Base-by-base conservation (phyloP, 2,888 invertebrate species). In the Macropis europaea region DNA sequence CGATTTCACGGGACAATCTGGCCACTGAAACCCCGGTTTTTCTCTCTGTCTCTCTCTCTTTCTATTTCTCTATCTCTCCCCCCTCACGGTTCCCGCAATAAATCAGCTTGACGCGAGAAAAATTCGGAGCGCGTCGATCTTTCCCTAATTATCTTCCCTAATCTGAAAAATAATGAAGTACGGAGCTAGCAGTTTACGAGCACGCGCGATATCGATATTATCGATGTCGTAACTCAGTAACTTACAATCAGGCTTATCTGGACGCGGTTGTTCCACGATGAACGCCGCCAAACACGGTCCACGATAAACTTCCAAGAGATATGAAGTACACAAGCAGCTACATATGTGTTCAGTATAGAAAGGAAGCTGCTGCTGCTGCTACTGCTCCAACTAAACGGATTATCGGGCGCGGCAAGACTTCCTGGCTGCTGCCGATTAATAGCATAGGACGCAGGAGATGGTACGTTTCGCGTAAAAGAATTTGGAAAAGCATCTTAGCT, bases 211-310 rank as follows among this genome's bases (percentile, higher is more conserved):
- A 73, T 63, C 73, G 71, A 69, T 69, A 77, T 81, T 83, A 83
- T 84, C 84, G 56, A 63, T 48, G 67, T 70, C 68, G 74, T 82
- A 83, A 83, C 64, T 83, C 77, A 83, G 36, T 17, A n/a, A n/a
- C n/a, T 40, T 30, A n/a, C n/a, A n/a, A n/a, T n/a, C n/a, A n/a
- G n/a, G n/a, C 72, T 76, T 83, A 83, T 84, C 81, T 79, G 57
- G 61, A 34, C 48, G 43, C 63, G 66, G 60, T 28, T 69, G 76
- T 63, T 64, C 69, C 68, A 38, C 76, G 76, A 84, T 70, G 68
- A 74, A 60, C 76, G 60, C 66, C 72, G 64, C 73, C 69, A 70
- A 76, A 73, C 61, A 72, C 67, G 56, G 59, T 43, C 15, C 34
- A 36, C 60, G 84, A 84, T 83, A 84, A 80, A 59, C 48, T 70